Evolutionary conservation across 2,888 invertebrate species (phyloP).

Genomic region (Linyphia triangularis): DNA sequence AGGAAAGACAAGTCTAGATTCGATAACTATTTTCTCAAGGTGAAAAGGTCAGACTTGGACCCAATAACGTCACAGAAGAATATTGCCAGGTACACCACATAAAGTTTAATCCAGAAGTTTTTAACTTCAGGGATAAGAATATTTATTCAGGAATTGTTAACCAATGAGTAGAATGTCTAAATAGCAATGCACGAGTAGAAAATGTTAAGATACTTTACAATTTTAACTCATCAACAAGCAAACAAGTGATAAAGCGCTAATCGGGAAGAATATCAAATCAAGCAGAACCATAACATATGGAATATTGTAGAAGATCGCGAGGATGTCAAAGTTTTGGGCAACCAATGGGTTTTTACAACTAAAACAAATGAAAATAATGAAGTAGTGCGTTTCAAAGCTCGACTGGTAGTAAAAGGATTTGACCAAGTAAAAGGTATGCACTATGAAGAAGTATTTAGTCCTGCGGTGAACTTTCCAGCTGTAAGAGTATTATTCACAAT

Average conservation of each 20-base stretch:
- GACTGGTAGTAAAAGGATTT: slow-evolving; percentile 7
- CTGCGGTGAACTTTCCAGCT: slow-evolving; percentile 10
- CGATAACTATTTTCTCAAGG: background rate
- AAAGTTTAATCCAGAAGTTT: background rate
- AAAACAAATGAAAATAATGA: background rate
- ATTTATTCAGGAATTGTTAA: background rate
- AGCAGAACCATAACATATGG: background rate
- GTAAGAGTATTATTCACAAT: no score
- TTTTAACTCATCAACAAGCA: background rate
- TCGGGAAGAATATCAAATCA: no score
- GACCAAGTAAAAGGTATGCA: background rate
- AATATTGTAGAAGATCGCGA: no score
- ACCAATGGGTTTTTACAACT: no score
- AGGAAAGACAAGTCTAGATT: background rate
- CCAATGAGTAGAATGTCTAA: background rate
- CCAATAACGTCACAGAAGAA: background rate
- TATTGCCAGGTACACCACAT: background rate
- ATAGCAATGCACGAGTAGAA: background rate
- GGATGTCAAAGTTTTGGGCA: no score
- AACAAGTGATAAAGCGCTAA: background rate
- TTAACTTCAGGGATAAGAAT: background rate
- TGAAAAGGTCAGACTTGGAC: background rate
- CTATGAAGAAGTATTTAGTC: slow-evolving; percentile 8
- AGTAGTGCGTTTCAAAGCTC: background rate
- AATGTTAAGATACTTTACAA: background rate